phyloP scores from a whole-genome alignment of 2,888 invertebrate species.

The Eledona agricola region DNA sequence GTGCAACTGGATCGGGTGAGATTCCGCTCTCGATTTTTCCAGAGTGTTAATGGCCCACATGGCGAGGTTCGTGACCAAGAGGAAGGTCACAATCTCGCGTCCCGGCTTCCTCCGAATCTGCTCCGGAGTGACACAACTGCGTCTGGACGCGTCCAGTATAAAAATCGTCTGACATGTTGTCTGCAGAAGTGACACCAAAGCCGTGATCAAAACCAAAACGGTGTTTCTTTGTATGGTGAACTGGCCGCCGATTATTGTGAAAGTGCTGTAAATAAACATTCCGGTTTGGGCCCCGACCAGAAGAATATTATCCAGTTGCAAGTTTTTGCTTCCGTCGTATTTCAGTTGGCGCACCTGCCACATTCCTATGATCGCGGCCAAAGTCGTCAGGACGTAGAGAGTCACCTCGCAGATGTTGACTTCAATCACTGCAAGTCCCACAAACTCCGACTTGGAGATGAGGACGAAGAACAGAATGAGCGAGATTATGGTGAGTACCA shows the following conservation, averaged over 20 bases:
- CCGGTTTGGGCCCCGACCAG: slow-evolving; percentile 86
- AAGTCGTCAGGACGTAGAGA: slow-evolving; percentile 72
- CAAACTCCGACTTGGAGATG: slow-evolving; percentile 68
- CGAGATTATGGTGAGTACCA: slow-evolving; percentile 81
- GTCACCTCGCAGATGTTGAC: slow-evolving; percentile 80
- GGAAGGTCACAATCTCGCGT: slow-evolving; percentile 84
- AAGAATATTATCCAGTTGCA: slow-evolving; percentile 77
- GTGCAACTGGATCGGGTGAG: slow-evolving; percentile 80
- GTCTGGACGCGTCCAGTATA: slow-evolving; percentile 78
- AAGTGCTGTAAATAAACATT: slow-evolving; percentile 87
- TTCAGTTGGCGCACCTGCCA: slow-evolving; percentile 75
- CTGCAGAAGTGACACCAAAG: slow-evolving; percentile 79
- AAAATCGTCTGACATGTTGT: slow-evolving; percentile 83
- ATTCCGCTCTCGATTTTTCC: slow-evolving; percentile 84
- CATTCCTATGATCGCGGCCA: slow-evolving; percentile 65
- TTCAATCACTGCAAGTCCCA: slow-evolving; percentile 74
- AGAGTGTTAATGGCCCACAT: slow-evolving; percentile 88
- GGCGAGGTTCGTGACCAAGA: slow-evolving; percentile 81
- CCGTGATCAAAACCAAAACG: slow-evolving; percentile 70
- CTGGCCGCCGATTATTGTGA: slow-evolving; percentile 83
- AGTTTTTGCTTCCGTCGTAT: slow-evolving; percentile 66
- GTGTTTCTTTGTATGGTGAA: slow-evolving; percentile 65
- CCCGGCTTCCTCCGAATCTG: slow-evolving; percentile 82
- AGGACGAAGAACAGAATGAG: slow-evolving; percentile 91
- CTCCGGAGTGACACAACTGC: slow-evolving; percentile 75